Percentiles rank a stretch among this genome's conserved stretches.
Evolutionary conservation across 2,888 invertebrate species (phyloP).

Genomic region (Drosophila pseudotakahashii): DNA sequence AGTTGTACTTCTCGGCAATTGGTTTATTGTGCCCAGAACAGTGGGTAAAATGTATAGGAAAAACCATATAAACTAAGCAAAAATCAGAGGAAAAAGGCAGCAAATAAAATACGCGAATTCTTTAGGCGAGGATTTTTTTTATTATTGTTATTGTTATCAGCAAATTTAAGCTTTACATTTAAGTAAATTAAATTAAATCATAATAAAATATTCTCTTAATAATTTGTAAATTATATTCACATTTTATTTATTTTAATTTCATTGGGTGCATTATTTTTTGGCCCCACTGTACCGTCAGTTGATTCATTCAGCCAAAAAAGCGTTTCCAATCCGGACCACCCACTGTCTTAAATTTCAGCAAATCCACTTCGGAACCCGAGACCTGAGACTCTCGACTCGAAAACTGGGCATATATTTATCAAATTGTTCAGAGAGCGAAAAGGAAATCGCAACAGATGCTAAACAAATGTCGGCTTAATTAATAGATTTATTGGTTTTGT

Average conservation of each 20-base stretch:
- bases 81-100: too few species aligned
- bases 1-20: constrained; percentile 55
- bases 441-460: constrained; percentile 43
- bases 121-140: too few species aligned
- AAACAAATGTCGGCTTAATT: constrained; percentile 81
- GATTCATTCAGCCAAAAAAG: constrained; percentile 41
- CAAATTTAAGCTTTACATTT: too few species aligned
- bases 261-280: neutral
- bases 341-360: constrained; percentile 79
- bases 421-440: constrained; percentile 24
- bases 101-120: too few species aligned
- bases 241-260: too few species aligned
- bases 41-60: neutral
- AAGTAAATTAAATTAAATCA: too few species aligned
- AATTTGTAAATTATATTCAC: too few species aligned
- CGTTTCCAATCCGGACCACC: constrained; percentile 75
- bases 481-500: constrained; percentile 82
- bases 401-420: constrained; percentile 38
- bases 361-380: constrained; percentile 65
- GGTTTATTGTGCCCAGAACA: constrained; percentile 46
- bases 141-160: too few species aligned
- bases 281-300: constrained; percentile 23
- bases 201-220: too few species aligned
- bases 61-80: too few species aligned
- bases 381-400: constrained; percentile 10